Percentiles rank a stretch among this genome's conserved stretches.
Conservation (phyloP, 2,113 vertebrate species). For the Tetrax tetrax region DNA sequence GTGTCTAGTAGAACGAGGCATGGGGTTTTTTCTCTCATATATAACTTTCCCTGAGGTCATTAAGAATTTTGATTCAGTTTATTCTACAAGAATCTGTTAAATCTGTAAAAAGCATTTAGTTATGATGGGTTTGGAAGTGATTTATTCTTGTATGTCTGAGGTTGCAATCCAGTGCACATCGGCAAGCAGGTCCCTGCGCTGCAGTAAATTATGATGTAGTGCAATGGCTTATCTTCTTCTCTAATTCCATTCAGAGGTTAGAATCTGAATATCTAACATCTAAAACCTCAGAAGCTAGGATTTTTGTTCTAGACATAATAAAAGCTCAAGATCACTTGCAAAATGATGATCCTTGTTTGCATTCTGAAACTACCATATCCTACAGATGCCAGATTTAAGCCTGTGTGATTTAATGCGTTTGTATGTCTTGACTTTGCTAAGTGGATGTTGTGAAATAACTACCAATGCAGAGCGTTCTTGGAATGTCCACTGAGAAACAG, state of each 20-base stretch:
- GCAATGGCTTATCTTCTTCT: background rate
- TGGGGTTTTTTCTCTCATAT: background rate
- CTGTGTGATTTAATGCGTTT: background rate
- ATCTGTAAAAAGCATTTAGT: background rate
- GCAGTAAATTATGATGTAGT: background rate
- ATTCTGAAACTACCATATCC: background rate
- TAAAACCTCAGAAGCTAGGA: background rate
- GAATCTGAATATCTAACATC: background rate
- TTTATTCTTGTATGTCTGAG: background rate
- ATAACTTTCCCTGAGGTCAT: background rate
- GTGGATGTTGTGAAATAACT: background rate
- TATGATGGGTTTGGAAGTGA: background rate
- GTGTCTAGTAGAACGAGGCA: background rate
- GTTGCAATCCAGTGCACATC: background rate
- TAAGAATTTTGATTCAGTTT: background rate
- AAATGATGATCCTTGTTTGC: background rate
- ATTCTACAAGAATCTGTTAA: background rate
- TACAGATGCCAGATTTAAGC: background rate
- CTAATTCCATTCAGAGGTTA: background rate
- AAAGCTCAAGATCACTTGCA: background rate
- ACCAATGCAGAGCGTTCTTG: background rate
- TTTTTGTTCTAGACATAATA: background rate
- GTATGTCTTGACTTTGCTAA: background rate
- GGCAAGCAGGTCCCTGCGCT: background rate
- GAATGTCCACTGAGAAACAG: constrained; percentile 33